A percentile compares a stretch with the other conserved stretches of the same genome.
Evolutionary conservation across 2,113 vertebrate genomes (phyloP).

Genomic region (Hemiprocne comata): DNA sequence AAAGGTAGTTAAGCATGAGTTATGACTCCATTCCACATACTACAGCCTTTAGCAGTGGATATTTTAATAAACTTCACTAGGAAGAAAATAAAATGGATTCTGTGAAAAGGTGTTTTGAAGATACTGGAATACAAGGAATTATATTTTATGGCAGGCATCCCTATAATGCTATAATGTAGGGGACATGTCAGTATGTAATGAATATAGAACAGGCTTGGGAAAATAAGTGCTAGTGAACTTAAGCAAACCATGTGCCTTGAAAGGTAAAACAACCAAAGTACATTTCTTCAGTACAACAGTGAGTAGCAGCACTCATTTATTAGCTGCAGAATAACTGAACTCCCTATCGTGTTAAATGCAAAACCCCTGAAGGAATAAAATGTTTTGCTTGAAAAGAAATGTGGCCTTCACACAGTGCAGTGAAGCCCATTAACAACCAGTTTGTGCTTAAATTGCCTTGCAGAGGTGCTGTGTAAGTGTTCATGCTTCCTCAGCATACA

Average conservation of each 20-base stretch:
- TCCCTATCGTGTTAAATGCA: background rate
- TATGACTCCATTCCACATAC: background rate
- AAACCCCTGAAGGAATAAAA: background rate
- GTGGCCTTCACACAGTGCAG: background rate
- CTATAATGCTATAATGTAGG: background rate
- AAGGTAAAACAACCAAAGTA: constrained; percentile 7
- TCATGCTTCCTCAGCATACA: background rate
- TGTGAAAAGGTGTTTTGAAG: constrained; percentile 53
- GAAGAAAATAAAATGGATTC: constrained; percentile 52
- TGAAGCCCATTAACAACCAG: background rate
- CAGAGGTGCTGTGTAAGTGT: background rate
- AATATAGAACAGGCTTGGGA: constrained; percentile 35
- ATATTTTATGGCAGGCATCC: constrained; percentile 1
- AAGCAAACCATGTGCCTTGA: background rate
- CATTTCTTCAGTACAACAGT: background rate
- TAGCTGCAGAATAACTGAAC: background rate
- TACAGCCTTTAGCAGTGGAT: constrained; percentile 11
- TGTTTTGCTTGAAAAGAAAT: background rate
- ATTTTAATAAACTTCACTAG: constrained; percentile 58
- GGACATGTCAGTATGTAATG: background rate
- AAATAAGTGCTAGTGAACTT: constrained; percentile 22
- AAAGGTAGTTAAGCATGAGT: constrained; percentile 44
- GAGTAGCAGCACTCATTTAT: background rate
- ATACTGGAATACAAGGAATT: constrained; percentile 29
- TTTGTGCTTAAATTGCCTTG: background rate